Percentiles rank a stretch among this genome's conserved stretches.
Conservation (phyloP, 1,140 invertebrate genomes). For the Dufourea novaeangliae region DNA sequence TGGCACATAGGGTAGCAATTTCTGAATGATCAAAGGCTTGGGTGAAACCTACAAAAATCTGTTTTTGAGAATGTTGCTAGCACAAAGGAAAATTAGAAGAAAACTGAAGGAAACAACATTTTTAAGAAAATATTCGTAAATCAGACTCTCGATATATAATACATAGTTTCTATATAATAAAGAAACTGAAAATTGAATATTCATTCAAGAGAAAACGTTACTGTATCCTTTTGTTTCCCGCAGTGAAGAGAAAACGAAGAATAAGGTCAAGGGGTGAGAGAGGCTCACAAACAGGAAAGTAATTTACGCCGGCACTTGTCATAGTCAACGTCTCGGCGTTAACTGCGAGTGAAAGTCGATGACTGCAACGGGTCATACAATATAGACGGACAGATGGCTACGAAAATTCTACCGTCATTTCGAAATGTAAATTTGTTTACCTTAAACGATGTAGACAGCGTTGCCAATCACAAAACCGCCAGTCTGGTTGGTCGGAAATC, state of each 20-base stretch:
- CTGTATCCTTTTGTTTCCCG: neutral
- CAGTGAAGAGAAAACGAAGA: constrained; percentile 24
- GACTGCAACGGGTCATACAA: neutral
- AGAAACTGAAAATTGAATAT: neutral
- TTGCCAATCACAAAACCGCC: no score
- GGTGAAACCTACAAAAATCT: no score
- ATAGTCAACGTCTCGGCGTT: neutral
- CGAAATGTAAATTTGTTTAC: no score
- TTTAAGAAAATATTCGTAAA: no score
- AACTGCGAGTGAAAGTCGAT: constrained; percentile 38
- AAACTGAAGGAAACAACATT: constrained; percentile 13
- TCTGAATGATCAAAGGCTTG: no score
- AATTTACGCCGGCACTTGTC: constrained; percentile 18
- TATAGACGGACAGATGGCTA: no score
- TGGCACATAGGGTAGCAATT: no score
- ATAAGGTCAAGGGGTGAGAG: constrained; percentile 27
- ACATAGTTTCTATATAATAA: neutral
- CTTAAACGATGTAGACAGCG: no score
- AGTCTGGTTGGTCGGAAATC: no score
- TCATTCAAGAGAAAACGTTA: neutral
- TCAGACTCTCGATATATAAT: neutral
- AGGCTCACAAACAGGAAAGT: constrained; percentile 2
- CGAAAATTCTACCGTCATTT: no score
- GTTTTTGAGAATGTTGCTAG: no score
- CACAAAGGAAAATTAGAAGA: no score